A percentile compares a stretch with the other conserved stretches of the same genome.
These are phyloP conservation scores for Dryococelus australis DNA, from an alignment of 2,888 invertebrate species.

Conservation along the genomic window DNA sequence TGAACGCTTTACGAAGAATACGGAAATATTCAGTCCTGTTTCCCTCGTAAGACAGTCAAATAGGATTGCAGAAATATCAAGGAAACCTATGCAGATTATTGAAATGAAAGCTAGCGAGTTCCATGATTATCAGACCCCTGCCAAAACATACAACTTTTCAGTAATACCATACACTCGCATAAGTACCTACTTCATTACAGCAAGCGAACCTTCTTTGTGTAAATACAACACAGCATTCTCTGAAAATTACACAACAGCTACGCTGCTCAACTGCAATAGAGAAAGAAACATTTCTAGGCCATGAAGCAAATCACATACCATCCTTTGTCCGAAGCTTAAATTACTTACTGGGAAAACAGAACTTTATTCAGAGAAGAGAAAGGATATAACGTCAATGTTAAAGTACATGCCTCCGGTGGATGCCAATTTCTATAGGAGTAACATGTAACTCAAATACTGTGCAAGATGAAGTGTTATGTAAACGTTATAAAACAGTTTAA, in stretches of 20 bases:
- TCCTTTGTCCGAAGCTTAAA: not conserved
- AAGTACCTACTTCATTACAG: not conserved
- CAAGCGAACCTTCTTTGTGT: not conserved
- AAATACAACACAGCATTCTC: not conserved
- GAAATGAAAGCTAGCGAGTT: not conserved
- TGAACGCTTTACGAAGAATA: not conserved
- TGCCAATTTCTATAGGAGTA: not conserved
- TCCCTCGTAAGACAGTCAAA: not conserved
- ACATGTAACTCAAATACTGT: not conserved
- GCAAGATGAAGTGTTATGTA: not conserved
- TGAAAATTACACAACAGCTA: not conserved
- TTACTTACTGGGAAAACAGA: not conserved
- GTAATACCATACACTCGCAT: not conserved
- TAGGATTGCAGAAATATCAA: not conserved
- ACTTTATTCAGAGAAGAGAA: not conserved
- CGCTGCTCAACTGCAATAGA: too few relatives aligned
- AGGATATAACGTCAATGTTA: not conserved
- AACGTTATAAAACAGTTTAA: not conserved
- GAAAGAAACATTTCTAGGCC: not conserved
- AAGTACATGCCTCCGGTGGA: not conserved
- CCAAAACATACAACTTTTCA: not conserved
- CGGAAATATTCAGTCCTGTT: not conserved
- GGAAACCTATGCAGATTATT: constrained; percentile 9
- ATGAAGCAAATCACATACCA: not conserved
- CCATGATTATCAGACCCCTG: not conserved